These are phyloP conservation scores for Dinomys branickii DNA, from an alignment of 2,113 vertebrate genomes.

Conservation along the genomic window DNA sequence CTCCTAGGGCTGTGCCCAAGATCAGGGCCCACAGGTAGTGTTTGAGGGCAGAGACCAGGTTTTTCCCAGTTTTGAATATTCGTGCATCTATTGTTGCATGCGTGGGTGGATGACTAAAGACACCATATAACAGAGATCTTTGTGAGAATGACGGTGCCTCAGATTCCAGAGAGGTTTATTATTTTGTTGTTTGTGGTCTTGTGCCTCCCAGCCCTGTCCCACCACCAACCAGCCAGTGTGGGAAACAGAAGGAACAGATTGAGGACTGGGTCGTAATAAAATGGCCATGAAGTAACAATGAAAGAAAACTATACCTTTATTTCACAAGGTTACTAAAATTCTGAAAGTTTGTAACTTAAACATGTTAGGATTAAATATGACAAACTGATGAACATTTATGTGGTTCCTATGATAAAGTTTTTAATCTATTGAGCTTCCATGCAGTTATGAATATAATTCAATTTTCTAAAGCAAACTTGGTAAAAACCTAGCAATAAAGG, in stretches of 20 bases:
- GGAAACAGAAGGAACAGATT: background rate
- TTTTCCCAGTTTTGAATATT: background rate
- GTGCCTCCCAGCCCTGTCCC: background rate
- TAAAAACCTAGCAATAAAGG: constrained; percentile 28
- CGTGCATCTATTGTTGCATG: background rate
- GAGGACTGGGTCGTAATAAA: background rate
- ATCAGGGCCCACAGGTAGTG: background rate
- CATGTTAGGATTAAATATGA: constrained; percentile 43
- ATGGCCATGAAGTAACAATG: background rate
- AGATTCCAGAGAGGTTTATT: background rate
- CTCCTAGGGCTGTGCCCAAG: too few species aligned
- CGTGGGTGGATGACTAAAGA: background rate
- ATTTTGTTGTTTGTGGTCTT: background rate
- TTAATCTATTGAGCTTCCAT: constrained; percentile 37
- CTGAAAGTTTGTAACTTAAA: constrained; percentile 52
- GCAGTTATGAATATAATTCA: constrained; percentile 20
- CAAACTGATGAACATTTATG: constrained; percentile 7
- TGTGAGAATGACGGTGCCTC: background rate
- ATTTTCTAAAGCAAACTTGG: constrained; percentile 49
- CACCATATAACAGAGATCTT: background rate
- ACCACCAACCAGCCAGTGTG: background rate
- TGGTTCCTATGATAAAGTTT: constrained; percentile 24
- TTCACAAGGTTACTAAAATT: constrained; percentile 16
- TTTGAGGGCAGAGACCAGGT: background rate
- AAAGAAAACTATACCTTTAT: constrained; percentile 41